phyloP scores from a whole-genome alignment of 1,140 invertebrate genomes.

The Lasaia peninsularis region DNA sequence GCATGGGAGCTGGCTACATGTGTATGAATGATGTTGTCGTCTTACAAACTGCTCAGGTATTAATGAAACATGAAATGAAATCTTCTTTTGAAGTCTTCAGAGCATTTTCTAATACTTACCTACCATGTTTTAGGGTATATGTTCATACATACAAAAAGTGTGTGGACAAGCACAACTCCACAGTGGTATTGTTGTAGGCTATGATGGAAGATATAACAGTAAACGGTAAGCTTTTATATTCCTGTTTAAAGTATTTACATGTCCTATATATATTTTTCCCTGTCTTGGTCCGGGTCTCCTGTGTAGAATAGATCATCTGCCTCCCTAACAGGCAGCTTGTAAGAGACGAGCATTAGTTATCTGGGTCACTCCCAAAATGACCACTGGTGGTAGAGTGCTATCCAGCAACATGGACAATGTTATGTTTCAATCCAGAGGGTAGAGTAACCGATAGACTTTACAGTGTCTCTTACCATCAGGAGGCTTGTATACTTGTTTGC shows the following conservation, averaged over 20 bases:
- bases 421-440: no score
- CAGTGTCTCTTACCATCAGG: no score
- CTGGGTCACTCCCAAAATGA: no score
- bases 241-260: neutral
- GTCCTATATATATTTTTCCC: neutral
- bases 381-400: no score
- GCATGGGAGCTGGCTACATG: conserved; percentile 94
- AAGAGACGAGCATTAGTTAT: no score
- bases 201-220: conserved; percentile 96
- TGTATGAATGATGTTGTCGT: conserved; percentile 99
- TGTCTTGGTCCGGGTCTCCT: neutral
- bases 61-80: neutral
- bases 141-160: conserved; percentile 84
- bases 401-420: no score
- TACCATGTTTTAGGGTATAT: conserved; percentile 82
- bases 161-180: conserved; percentile 72
- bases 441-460: no score
- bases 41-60: conserved; percentile 92
- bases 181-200: conserved; percentile 93
- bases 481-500: no score
- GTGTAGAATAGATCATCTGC: neutral
- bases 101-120: no score
- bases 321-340: no score
- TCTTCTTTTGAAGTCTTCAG: no score
- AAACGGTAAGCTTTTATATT: conserved; percentile 80